phyloP scores from a whole-genome alignment of 2,888 invertebrate species.

The Altica lythri region DNA sequence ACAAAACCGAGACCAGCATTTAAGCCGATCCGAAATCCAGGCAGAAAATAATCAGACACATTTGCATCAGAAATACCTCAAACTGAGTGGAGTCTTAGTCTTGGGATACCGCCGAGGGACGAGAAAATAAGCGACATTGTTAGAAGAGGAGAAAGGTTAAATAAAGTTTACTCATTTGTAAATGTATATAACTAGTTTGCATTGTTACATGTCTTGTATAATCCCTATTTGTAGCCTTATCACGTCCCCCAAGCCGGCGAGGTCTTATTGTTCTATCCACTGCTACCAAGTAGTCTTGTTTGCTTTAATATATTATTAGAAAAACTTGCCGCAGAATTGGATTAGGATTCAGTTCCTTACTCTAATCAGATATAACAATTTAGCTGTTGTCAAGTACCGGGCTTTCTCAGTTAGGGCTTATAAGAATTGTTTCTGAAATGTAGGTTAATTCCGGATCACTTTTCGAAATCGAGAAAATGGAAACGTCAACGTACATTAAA shows the following conservation, averaged over 20 bases:
- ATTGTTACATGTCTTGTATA: constrained; percentile 45
- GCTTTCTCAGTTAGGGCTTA: constrained; percentile 12
- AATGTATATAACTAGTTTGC: constrained; percentile 49
- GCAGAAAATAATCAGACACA: constrained; percentile 39
- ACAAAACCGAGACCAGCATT: not conserved
- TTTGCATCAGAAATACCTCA: constrained; percentile 55
- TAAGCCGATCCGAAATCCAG: constrained; percentile 15
- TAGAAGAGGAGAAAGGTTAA: constrained; percentile 48
- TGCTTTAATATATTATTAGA: constrained; percentile 37
- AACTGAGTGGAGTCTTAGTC: constrained; percentile 46
- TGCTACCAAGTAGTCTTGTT: constrained; percentile 30
- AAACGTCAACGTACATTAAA: constrained; percentile 11
- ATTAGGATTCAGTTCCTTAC: constrained; percentile 29
- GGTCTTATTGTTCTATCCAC: constrained; percentile 35
- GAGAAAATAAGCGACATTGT: constrained; percentile 47
- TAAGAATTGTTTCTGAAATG: constrained; percentile 24
- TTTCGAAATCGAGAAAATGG: constrained; percentile 2
- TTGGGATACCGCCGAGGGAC: constrained; percentile 38
- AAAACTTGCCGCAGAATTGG: constrained; percentile 32
- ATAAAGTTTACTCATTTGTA: constrained; percentile 55
- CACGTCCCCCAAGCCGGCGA: constrained; percentile 38
- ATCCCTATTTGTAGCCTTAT: constrained; percentile 40
- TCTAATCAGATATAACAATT: constrained; percentile 32
- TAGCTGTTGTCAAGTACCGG: constrained; percentile 18
- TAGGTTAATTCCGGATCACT: constrained; percentile 19